Evolutionary conservation across 2,888 invertebrate species (phyloP), one percentile per base, ranked within the genome.

Genomic region (Caenorhabditis zanzibari): DNA sequence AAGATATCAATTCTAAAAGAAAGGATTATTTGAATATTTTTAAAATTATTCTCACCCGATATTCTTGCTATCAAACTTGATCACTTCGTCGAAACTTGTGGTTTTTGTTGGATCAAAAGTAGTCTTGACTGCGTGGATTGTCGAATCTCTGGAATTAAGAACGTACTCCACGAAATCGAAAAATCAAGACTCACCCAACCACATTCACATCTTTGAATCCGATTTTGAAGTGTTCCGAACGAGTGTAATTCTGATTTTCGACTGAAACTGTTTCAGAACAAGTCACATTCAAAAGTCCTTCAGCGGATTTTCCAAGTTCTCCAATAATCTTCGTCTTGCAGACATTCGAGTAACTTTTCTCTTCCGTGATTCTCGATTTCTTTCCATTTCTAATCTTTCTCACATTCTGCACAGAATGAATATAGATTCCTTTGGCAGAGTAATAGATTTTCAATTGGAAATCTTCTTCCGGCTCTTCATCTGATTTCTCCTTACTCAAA

Each of bases 91-190:
- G 59, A 82, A 82, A 10, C 61, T 35, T 10, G 61, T 74, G 0
- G 79, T 82, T n/a, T 79, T 82, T 14, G 82, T 82, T 19, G 82
- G 82, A 69, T 82, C 82, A 35, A 79, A 82, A 19, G 77, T 77
- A 10, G 24, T 47, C 26, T 79, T 77, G 10, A n/a, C 24, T 3
- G 82, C 73, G 19, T 38, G 35, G 32, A 82, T 64, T 1, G 32
- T 35, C 6, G 63, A 28, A 7, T 56, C 66, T 61, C 76, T 76
- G 59, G 38, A 68, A 68, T 2, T 14, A 12, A 0, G 14, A 26
- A 4, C 12, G 7, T 6, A 4, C 14, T 24, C 3, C 0, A 26
- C 12, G 22, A 54, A 4, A 19, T 9, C 5, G 22, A 12, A 24
- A 26, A 22, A 7, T 16, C 7, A 12, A 19, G 1, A 28, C 59